Percentiles rank a stretch among this genome's conserved stretches.
Evolutionary conservation across 2,888 invertebrate genomes (phyloP).

Genomic region (Hyposoter didymator): DNA sequence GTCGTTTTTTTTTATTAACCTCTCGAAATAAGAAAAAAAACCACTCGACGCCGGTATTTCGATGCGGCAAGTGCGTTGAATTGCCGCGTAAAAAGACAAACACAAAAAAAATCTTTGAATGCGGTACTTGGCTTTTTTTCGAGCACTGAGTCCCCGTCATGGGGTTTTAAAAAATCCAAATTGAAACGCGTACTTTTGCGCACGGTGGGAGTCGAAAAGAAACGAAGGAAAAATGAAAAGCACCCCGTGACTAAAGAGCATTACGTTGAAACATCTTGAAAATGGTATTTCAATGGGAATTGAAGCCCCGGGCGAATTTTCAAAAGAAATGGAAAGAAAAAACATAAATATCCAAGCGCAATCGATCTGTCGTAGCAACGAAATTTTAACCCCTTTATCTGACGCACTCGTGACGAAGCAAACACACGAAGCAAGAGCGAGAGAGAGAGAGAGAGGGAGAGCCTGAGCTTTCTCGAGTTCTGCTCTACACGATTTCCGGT

Average conservation of each 20-base stretch:
- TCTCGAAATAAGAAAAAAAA: background rate
- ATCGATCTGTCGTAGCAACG: slow-evolving; percentile 63
- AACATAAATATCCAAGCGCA: slow-evolving; percentile 41
- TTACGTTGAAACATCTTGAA: background rate
- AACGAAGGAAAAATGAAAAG: slow-evolving; percentile 1
- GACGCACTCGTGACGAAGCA: slow-evolving; percentile 39
- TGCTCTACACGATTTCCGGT: slow-evolving; percentile 64
- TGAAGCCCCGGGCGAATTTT: background rate
- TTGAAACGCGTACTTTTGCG: background rate
- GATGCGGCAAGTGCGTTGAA: background rate
- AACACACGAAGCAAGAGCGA: slow-evolving; percentile 36
- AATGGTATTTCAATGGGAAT: slow-evolving; percentile 2
- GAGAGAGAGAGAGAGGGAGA: background rate
- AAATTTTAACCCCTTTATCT: slow-evolving; percentile 58
- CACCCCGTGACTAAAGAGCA: background rate
- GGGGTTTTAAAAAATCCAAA: slow-evolving; percentile 8
- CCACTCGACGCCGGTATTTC: background rate
- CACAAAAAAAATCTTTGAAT: background rate
- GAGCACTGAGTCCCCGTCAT: background rate
- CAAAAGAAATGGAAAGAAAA: background rate
- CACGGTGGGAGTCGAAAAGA: background rate
- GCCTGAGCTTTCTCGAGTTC: slow-evolving; percentile 55
- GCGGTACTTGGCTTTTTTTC: background rate
- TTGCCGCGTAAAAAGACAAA: background rate
- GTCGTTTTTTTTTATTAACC: no score